Conservation (phyloP, 2,888 invertebrate species). For the Hylaea fasciaria region DNA sequence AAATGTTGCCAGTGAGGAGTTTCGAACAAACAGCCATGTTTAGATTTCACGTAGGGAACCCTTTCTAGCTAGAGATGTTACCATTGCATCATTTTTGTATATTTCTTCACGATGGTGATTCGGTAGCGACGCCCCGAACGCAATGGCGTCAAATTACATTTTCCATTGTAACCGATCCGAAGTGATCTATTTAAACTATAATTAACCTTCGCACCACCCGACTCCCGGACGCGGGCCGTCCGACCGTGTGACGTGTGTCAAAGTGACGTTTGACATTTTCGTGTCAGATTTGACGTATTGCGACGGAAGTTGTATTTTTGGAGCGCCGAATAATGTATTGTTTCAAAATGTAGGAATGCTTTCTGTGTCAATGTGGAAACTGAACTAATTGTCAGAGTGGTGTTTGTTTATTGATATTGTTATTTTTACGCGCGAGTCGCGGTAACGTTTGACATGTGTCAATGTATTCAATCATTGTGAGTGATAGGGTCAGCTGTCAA, state of each 20-base stretch:
- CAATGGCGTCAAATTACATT: constrained; percentile 1
- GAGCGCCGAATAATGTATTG: constrained; percentile 29
- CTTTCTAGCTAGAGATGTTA: too few species aligned
- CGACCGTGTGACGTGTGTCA: constrained; percentile 46
- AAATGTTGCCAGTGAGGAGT: too few species aligned
- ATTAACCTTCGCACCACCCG: constrained; percentile 29
- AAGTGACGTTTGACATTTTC: constrained; percentile 53
- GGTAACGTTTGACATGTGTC: background rate
- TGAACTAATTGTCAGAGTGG: background rate
- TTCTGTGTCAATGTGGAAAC: constrained; percentile 15
- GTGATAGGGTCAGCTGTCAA: background rate
- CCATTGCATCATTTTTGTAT: too few species aligned
- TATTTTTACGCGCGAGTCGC: background rate
- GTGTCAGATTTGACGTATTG: constrained; percentile 56
- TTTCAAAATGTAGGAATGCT: constrained; percentile 21
- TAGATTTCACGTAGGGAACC: too few species aligned
- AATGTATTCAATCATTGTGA: constrained; percentile 1
- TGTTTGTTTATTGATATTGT: background rate
- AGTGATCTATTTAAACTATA: constrained; percentile 32
- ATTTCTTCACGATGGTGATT: background rate
- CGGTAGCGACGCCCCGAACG: background rate
- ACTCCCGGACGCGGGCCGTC: constrained; percentile 29
- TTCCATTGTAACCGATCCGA: constrained; percentile 12
- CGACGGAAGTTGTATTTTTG: constrained; percentile 43
- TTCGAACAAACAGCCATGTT: too few species aligned